phyloP scores from a whole-genome alignment of 2,888 invertebrate genomes.

The Drosophila phalerata region DNA sequence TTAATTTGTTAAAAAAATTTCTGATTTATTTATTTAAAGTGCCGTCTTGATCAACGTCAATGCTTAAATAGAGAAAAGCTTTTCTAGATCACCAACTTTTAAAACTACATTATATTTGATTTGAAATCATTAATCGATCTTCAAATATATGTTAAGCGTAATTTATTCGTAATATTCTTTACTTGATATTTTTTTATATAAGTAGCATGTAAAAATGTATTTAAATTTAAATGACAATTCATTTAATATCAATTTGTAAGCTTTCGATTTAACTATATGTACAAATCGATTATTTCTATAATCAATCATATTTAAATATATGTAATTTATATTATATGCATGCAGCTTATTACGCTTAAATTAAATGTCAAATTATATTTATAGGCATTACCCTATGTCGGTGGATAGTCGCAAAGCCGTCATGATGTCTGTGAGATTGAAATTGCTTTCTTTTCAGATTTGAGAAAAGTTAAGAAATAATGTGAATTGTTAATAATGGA shows the following conservation, averaged over 20 bases:
- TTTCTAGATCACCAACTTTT: too few relatives aligned
- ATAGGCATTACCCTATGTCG: conserved; percentile 4
- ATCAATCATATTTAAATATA: conserved; percentile 2
- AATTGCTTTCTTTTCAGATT: conserved; percentile 20
- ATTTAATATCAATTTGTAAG: background rate
- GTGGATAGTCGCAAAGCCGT: conserved; percentile 7
- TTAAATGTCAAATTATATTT: conserved; percentile 19
- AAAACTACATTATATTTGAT: too few relatives aligned
- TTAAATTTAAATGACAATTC: background rate
- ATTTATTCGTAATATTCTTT: background rate
- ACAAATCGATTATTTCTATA: background rate
- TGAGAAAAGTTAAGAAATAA: conserved; percentile 20
- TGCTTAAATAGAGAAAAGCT: too few relatives aligned
- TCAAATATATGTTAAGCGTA: too few relatives aligned
- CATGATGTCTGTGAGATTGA: conserved; percentile 17
- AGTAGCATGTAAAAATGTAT: background rate
- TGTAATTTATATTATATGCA: background rate
- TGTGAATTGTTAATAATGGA: conserved; percentile 28
- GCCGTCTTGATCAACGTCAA: too few relatives aligned
- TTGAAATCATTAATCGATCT: too few relatives aligned
- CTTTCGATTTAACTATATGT: background rate
- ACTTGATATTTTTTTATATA: background rate
- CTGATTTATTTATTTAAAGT: too few relatives aligned
- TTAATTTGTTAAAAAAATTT: too few relatives aligned
- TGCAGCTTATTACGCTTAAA: background rate